Conservation (phyloP, 2,113 vertebrate species). For the Raja brachyura region DNA sequence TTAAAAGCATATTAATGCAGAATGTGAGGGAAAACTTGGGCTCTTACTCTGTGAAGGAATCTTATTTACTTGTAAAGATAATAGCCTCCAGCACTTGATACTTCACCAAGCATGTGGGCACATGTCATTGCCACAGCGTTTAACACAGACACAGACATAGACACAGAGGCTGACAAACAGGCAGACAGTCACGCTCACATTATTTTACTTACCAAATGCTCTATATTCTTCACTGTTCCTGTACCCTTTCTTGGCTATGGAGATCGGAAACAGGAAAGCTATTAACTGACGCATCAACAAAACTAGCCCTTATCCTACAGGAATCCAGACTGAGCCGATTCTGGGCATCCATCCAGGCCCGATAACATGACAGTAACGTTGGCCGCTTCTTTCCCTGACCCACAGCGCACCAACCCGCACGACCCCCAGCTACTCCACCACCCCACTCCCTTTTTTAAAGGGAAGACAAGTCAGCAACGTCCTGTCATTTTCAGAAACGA, state of each 20-base stretch:
- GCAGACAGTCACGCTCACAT: background rate
- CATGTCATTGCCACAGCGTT: constrained; percentile 1
- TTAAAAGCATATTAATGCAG: background rate
- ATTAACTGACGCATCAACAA: constrained; percentile 37
- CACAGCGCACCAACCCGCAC: background rate
- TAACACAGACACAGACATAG: background rate
- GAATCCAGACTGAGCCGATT: constrained; percentile 12
- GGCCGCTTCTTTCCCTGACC: background rate
- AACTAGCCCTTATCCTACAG: constrained; percentile 17
- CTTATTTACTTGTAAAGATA: constrained; percentile 19
- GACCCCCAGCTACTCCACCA: background rate
- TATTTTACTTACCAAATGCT: constrained; percentile 36
- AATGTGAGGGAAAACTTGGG: background rate
- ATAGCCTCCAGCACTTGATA: constrained; percentile 6
- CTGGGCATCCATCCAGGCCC: constrained; percentile 20
- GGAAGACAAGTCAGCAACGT: background rate
- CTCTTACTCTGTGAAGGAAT: constrained; percentile 9
- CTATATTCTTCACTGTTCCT: constrained; percentile 31
- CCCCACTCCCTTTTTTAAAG: background rate
- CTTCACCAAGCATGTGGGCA: constrained; percentile 15
- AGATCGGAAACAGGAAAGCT: constrained; percentile 31
- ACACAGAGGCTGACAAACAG: background rate
- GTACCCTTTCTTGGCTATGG: constrained; percentile 28
- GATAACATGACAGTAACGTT: constrained; percentile 9
- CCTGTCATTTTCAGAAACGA: background rate